Evolutionary conservation across 1,140 invertebrate species (phyloP), one percentile per base, ranked within the genome.

Genomic region (Notospermus geniculatus): DNA sequence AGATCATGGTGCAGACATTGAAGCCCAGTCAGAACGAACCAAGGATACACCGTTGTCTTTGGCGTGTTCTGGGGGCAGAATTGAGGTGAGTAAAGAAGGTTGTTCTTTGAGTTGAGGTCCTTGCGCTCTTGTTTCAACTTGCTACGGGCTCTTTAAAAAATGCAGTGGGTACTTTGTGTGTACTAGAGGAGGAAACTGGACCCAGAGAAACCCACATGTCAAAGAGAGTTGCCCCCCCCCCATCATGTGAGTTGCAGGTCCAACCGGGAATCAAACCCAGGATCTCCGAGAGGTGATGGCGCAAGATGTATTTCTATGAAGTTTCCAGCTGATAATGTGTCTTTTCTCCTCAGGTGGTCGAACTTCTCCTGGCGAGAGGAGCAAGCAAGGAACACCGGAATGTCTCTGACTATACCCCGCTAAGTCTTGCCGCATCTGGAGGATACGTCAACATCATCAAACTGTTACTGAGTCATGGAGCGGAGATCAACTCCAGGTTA

Each of bases 331-430:
- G n/a, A n/a, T n/a, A 58, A 45, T 60, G 15, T 15, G 15, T 36
- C n/a, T n/a, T 57, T 65, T 63, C 66, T 62, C 61, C 64, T n/a
- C 61, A 87, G 85, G 91, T 97, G 28, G 96, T 98, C 1, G 95
- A 98, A 72, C 82, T 97, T n/a, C 83, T 98, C 29, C 83, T 98
- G 1, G 88, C 72, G 83, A 70, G 91, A 53, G 89, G 89, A 62
- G 93, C 95, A 23, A 98, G 98, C 83, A 98, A 98, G 80, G 97
- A 99, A 82, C 97, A 99, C 83, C 87, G 97, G 45, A 99, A 99
- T 83, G 95, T 98, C 2, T 97, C 94, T 17, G 97, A 99, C 82
- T 99, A 99, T 77, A 99, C 97, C 0, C 97, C 97, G 1, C 84
- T 99, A 2, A 97, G 93, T 76, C 84, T 99, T 60, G 97, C 97